Evolutionary conservation across 2,113 vertebrate species (phyloP).

Genomic region (Oxyura jamaicensis): DNA sequence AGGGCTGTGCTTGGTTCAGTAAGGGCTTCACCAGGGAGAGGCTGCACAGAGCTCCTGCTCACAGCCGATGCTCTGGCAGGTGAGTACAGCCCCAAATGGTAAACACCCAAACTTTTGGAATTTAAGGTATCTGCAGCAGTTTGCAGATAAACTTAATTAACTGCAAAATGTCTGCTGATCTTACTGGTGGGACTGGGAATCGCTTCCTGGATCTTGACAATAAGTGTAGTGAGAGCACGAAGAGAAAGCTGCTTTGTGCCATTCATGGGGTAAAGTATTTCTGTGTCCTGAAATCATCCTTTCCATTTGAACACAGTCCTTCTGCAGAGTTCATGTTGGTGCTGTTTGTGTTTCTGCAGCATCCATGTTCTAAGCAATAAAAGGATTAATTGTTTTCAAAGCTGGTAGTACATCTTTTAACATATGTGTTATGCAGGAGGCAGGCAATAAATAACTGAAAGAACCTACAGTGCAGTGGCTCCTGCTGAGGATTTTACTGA

Average conservation of each 20-base stretch:
- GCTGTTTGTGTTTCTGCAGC: neutral
- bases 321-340: neutral
- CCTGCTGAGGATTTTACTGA: constrained; percentile 38
- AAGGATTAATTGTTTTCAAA: constrained; percentile 56
- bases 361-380: neutral
- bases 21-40: neutral
- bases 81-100: neutral
- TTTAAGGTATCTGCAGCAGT: neutral
- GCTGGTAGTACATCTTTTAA: constrained; percentile 2
- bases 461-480: neutral
- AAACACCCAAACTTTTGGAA: neutral
- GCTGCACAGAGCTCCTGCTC: neutral
- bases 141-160: neutral
- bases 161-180: neutral
- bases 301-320: neutral
- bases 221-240: neutral
- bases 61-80: neutral
- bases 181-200: neutral
- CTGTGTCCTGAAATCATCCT: neutral
- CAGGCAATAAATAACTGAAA: constrained; percentile 40
- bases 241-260: neutral
- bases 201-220: neutral
- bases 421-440: constrained; percentile 16
- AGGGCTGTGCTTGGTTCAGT: neutral
- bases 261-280: neutral